phyloP scores from a whole-genome alignment of 2,797 vertebrate species.

The Xenops minutus region DNA sequence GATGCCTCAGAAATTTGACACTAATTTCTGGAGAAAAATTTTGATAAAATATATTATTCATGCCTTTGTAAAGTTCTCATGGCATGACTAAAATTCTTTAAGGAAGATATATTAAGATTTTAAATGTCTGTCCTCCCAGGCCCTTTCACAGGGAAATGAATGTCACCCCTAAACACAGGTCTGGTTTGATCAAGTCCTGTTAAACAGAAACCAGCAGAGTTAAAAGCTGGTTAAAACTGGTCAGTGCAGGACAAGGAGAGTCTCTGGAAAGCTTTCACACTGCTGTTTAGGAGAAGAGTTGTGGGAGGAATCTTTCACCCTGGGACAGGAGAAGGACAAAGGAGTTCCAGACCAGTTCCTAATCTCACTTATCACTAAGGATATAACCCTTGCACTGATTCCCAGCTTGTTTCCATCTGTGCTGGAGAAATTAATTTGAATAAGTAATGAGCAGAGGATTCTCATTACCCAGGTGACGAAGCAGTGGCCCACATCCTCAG shows the following conservation, averaged over 20 bases:
- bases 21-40: background rate
- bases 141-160: background rate
- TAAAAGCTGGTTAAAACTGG: background rate
- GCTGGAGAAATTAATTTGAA: background rate
- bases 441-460: conserved; percentile 28
- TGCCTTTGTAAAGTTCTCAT: background rate
- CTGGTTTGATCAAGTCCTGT: background rate
- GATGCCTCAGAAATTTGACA: background rate
- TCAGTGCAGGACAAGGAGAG: background rate
- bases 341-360: background rate
- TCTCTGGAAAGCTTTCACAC: background rate
- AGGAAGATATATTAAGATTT: background rate
- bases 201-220: background rate
- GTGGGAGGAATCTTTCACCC: background rate
- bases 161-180: background rate
- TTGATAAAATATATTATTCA: background rate
- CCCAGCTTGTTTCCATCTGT: background rate
- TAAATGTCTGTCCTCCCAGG: background rate
- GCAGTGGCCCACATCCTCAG: conserved; percentile 97
- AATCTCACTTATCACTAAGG: background rate
- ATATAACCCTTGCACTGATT: background rate
- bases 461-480: conserved; percentile 96
- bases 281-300: background rate
- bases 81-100: background rate
- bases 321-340: background rate